Conservation (phyloP, 2,888 invertebrate genomes). For the Anagyrus pseudococci region DNA sequence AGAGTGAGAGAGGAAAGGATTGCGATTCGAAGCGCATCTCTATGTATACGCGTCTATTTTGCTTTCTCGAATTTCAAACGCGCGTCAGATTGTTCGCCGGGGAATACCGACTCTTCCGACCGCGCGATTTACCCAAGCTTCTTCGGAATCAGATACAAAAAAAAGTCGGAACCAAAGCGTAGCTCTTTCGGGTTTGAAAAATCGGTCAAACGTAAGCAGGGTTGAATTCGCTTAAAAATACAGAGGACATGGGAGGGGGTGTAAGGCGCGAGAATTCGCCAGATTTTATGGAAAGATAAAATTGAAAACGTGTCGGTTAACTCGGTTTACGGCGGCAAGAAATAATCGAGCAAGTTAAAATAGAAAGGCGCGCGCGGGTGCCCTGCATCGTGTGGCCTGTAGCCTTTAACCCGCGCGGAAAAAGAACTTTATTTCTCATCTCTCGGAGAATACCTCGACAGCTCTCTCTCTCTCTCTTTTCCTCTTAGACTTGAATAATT, state of each 20-base stretch:
- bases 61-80: constrained; percentile 24
- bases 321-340: background rate
- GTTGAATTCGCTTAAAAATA: background rate
- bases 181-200: no score
- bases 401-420: background rate
- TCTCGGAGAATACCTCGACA: background rate
- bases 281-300: background rate
- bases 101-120: no score
- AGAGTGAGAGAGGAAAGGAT: constrained; percentile 1
- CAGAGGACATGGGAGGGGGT: background rate
- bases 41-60: constrained; percentile 12
- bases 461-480: background rate
- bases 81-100: no score
- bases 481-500: background rate
- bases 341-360: background rate
- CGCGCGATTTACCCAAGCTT: no score
- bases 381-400: background rate
- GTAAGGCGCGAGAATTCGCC: background rate
- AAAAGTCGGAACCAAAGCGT: no score
- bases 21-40: background rate
- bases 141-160: no score
- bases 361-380: no score
- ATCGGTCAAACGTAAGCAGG: no score
- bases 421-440: background rate
- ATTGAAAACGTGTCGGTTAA: background rate